Evolutionary conservation across 92 coral and sea anemone genomes (phyloP).

Genomic region (Micromussa lordhowensis): DNA sequence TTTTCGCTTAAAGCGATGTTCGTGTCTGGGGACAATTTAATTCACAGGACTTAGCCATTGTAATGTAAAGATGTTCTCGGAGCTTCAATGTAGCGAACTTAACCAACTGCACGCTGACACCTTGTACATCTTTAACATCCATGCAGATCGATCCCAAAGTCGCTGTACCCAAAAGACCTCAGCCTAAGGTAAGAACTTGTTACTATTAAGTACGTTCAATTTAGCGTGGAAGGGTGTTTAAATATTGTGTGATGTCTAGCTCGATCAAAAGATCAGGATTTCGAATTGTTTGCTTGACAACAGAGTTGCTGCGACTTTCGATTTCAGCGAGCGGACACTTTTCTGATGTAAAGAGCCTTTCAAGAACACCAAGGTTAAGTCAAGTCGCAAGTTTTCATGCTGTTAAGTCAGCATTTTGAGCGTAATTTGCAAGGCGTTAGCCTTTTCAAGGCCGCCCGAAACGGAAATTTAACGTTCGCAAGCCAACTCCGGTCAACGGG

Average conservation of each 20-base stretch:
- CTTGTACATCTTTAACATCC: slow-evolving; percentile 30
- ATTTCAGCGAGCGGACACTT: slow-evolving; percentile 28
- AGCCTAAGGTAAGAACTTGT: slow-evolving; percentile 88
- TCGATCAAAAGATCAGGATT: slow-evolving; percentile 72
- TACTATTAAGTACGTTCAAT: slow-evolving; percentile 33
- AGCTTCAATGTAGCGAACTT: slow-evolving; percentile 12
- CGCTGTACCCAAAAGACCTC: slow-evolving; percentile 96
- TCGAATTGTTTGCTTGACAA: slow-evolving; percentile 48
- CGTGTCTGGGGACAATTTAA: slow-evolving; percentile 43
- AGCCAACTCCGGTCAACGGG: slow-evolving; percentile 20
- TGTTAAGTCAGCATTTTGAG: slow-evolving; percentile 34
- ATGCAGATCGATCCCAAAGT: slow-evolving; percentile 96
- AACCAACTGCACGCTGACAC: slow-evolving; percentile 33
- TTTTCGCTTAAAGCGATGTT: slow-evolving; percentile 30
- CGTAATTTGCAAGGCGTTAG: slow-evolving; percentile 42
- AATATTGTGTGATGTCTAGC: slow-evolving; percentile 35
- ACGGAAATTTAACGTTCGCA: slow-evolving; percentile 19
- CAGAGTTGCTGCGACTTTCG: slow-evolving; percentile 47
- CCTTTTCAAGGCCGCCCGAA: slow-evolving; percentile 53
- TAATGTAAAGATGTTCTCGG: slow-evolving; percentile 35
- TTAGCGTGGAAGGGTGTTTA: slow-evolving; percentile 50
- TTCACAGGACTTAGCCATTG: slow-evolving; percentile 55
- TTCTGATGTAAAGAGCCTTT: background rate
- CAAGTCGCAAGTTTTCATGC: slow-evolving; percentile 16
- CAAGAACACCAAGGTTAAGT: background rate